Evolutionary conservation across 2,797 vertebrate genomes (phyloP), one percentile per base, ranked within the genome.

Genomic region (Neostethus bicornis): DNA sequence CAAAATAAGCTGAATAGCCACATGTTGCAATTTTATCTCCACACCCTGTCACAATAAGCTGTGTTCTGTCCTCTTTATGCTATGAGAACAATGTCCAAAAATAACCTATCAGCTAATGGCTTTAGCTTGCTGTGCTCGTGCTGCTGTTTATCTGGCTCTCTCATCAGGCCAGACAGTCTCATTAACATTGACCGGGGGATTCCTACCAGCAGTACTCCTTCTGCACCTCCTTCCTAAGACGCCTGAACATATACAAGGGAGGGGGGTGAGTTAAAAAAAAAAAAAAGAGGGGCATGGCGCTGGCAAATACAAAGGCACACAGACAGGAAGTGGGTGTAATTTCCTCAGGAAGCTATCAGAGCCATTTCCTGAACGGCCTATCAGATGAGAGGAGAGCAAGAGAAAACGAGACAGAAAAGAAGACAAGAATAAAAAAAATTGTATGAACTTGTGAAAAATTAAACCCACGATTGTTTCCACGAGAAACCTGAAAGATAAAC

Each of bases 321-420:
- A 87, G 88, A 84, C 86, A 87, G 92, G 92, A 93, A 92, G 89
- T 90, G 89, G 92, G 91, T 87, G 92, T 92, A 87, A 91, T 92
- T 92, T 93, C 91, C 91, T 92, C 85, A 91, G 91, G 91, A 92
- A 90, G 84, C 81, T 81, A 91, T 92, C 86, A 87, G 73, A 91
- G 77, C 47, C 82, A 85, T 91, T 92, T 92, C 89, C 88, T 89
- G 83, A 70, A 46, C 66, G 79, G 78, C 69, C 84, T 87, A 88
- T 86, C 74, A 77, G 77, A 86, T 75, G 48, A 66, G 63, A 83
- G 59, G 60, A 54, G 21, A 48, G 28, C 52, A 48, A 61, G 38
- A 51, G 51, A 65, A 35, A 54, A 45, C 5, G 0, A 66, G 24
- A 35, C 45, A 59, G 19, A 67, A 50, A 39, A 43, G n/a, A 8